Conservation (phyloP, 2,888 invertebrate species). For the Dorcus hopei region DNA sequence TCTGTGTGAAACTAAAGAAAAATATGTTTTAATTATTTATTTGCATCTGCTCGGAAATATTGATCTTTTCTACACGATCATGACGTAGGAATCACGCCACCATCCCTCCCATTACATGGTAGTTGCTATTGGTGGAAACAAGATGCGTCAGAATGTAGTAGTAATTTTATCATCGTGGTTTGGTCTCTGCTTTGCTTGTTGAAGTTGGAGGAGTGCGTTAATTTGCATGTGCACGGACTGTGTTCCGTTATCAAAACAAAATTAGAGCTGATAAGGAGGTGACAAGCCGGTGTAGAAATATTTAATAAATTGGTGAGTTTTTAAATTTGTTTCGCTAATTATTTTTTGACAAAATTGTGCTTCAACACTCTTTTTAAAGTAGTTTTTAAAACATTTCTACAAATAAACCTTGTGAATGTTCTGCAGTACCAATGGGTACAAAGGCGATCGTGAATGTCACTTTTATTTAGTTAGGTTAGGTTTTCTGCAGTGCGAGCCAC, state of each 20-base stretch:
- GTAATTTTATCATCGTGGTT: conserved; percentile 26
- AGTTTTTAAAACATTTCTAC: too few relatives aligned
- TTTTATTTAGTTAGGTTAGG: too few relatives aligned
- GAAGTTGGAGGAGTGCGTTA: conserved; percentile 11
- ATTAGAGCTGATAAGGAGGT: conserved; percentile 8
- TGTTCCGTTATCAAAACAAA: conserved; percentile 4
- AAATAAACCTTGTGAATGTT: too few relatives aligned
- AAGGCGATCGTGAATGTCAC: too few relatives aligned
- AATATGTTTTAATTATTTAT: too few relatives aligned
- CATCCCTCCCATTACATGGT: conserved; percentile 19
- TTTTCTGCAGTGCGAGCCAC: too few relatives aligned
- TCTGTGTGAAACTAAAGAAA: too few relatives aligned
- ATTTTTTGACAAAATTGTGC: background rate
- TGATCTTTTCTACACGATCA: conserved; percentile 19
- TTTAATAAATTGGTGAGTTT: background rate
- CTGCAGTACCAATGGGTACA: too few relatives aligned
- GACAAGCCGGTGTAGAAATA: background rate
- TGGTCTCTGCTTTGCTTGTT: conserved; percentile 8
- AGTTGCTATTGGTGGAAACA: conserved; percentile 18
- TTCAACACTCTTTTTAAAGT: background rate
- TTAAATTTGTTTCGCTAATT: too few relatives aligned
- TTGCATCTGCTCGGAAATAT: conserved; percentile 13
- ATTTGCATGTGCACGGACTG: conserved; percentile 11
- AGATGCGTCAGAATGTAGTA: conserved; percentile 32
- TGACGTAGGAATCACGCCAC: conserved; percentile 28